phyloP scores from a whole-genome alignment of 2,797 vertebrate genomes.

The Ceryle rudis region DNA sequence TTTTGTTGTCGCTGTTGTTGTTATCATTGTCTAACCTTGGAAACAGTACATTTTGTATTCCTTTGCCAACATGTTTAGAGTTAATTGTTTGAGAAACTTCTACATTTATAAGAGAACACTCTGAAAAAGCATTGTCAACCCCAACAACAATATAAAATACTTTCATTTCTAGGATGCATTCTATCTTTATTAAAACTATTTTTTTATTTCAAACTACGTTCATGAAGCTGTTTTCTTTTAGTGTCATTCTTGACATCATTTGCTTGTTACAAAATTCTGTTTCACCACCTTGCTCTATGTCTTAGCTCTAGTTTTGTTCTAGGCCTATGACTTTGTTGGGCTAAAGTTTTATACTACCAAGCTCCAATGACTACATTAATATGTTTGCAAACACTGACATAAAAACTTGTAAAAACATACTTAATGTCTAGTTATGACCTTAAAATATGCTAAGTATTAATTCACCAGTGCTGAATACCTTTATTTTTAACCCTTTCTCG shows the following conservation, averaged over 20 bases:
- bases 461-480: not conserved
- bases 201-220: not conserved
- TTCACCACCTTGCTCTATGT: not conserved
- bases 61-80: not conserved
- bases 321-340: not conserved
- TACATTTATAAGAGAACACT: not conserved
- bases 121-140: not conserved
- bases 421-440: not conserved
- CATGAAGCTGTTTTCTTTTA: not conserved
- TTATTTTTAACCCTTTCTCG: not conserved
- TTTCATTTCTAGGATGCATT: not conserved
- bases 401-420: not conserved
- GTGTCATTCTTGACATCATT: not conserved
- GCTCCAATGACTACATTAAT: not conserved
- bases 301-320: not conserved
- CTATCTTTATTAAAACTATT: not conserved
- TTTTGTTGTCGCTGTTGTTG: not conserved
- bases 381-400: not conserved
- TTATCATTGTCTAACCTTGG: not conserved
- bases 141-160: not conserved
- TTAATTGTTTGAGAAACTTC: not conserved
- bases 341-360: not conserved
- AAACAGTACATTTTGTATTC: not conserved
- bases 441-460: not conserved
- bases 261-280: not conserved